Percentiles rank a stretch among this genome's conserved stretches.
phyloP scores from a whole-genome alignment of 2,888 invertebrate species.

The Diachrysia chrysitis region DNA sequence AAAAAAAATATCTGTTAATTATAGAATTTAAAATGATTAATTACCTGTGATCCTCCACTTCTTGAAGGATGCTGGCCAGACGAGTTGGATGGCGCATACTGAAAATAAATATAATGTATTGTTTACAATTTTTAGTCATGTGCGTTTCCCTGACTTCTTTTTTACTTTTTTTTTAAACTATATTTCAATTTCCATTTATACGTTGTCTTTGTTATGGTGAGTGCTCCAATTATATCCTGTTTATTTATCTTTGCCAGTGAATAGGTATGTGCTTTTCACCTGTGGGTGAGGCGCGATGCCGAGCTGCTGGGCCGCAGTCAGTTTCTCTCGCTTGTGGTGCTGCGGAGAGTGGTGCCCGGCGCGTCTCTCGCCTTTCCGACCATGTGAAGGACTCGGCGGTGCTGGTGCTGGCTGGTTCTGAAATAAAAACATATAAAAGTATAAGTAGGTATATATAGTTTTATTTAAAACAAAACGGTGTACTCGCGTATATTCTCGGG shows the following conservation, averaged over 20 bases:
- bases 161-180: no score
- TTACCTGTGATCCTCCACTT: constrained; percentile 80
- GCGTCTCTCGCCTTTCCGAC: constrained; percentile 81
- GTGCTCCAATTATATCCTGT: no score
- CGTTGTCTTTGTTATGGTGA: no score
- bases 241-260: no score
- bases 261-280: no score
- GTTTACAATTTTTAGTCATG: no score
- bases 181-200: no score
- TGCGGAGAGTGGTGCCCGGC: constrained; percentile 86
- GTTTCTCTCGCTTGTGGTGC: constrained; percentile 85
- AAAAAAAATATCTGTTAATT: background rate
- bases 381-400: constrained; percentile 85
- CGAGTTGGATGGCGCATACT: constrained; percentile 78
- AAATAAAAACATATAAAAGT: constrained; percentile 13
- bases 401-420: constrained; percentile 80
- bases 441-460: no score
- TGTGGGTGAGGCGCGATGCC: constrained; percentile 86
- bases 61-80: constrained; percentile 81
- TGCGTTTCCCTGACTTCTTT: no score
- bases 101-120: constrained; percentile 57
- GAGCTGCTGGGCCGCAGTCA: constrained; percentile 86
- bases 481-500: no score
- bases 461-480: no score
- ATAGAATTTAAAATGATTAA: background rate